Evolutionary conservation across 2,797 vertebrate genomes (phyloP).

Genomic region (Pantherophis alleghaniensis): DNA sequence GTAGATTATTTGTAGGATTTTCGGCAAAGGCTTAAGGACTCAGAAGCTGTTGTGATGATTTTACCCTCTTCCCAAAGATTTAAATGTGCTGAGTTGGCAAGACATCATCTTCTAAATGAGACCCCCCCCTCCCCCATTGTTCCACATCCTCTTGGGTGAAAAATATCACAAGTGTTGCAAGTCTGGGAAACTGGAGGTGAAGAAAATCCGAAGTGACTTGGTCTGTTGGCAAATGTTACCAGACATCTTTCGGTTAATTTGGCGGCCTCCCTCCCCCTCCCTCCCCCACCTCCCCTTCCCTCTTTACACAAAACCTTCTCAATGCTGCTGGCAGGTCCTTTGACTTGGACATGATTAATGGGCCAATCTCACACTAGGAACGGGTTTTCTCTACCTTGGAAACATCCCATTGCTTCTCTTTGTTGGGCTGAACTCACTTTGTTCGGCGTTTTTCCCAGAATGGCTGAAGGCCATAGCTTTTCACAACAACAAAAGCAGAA

Average conservation of each 20-base stretch:
- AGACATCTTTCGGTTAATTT: conserved; percentile 41
- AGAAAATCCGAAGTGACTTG: conserved; percentile 27
- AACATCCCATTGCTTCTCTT: conserved; percentile 41
- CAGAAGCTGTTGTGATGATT: not conserved
- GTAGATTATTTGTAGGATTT: not conserved
- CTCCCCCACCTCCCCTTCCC: not conserved
- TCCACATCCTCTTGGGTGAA: conserved; percentile 12
- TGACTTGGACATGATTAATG: conserved; percentile 53
- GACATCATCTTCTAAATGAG: not conserved
- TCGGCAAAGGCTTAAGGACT: not conserved
- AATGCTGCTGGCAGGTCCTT: not conserved
- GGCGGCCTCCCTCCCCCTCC: not conserved
- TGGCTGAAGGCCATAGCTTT: not conserved
- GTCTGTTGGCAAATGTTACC: conserved; percentile 30
- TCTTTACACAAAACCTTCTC: not conserved
- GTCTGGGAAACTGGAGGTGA: conserved; percentile 24
- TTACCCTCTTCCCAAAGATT: not conserved
- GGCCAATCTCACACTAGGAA: conserved; percentile 44
- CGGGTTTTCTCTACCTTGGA: conserved; percentile 41
- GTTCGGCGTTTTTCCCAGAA: not conserved
- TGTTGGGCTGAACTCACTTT: conserved; percentile 21
- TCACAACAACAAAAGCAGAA: not conserved
- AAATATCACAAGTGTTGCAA: not conserved
- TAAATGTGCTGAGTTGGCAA: not conserved
- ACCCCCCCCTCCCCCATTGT: not conserved